These are phyloP conservation scores for Polylopha cassiicola DNA, from an alignment of 2,888 invertebrate species.

Conservation along the genomic window DNA sequence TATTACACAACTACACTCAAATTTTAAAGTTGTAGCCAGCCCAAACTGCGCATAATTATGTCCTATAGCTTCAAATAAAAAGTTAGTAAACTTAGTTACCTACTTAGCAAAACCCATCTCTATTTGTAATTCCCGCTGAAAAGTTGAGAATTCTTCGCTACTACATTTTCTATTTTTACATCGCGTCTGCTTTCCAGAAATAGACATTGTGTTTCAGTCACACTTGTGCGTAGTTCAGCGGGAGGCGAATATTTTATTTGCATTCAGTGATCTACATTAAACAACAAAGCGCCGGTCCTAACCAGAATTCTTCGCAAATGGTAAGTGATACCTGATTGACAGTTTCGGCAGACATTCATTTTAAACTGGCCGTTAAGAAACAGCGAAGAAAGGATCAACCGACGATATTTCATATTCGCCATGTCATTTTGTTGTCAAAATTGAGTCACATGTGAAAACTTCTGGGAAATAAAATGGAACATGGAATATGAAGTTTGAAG, in stretches of 20 bases:
- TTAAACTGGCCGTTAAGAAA: no score
- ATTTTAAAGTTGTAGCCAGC: no score
- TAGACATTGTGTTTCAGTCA: constrained; percentile 48
- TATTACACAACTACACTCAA: no score
- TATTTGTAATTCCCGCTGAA: constrained; percentile 49
- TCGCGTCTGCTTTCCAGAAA: constrained; percentile 62
- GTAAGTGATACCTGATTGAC: constrained; percentile 12
- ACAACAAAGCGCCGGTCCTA: not conserved
- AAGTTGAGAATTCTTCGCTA: constrained; percentile 44
- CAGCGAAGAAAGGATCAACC: not conserved
- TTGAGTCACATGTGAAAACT: constrained; percentile 13
- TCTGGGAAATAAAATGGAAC: not conserved
- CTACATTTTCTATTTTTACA: constrained; percentile 59
- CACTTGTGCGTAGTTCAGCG: constrained; percentile 38
- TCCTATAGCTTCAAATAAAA: no score
- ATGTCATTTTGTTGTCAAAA: constrained; percentile 23
- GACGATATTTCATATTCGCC: constrained; percentile 4
- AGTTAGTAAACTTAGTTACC: no score
- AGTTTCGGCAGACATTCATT: no score
- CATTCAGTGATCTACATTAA: constrained; percentile 4
- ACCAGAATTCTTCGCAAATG: constrained; percentile 6
- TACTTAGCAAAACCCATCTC: no score
- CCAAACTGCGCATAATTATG: no score
- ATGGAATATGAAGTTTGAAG: not conserved
- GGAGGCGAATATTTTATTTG: no score